Evolutionary conservation across 2,113 vertebrate genomes (phyloP).

Genomic region (Erythrocercus mccallii): DNA sequence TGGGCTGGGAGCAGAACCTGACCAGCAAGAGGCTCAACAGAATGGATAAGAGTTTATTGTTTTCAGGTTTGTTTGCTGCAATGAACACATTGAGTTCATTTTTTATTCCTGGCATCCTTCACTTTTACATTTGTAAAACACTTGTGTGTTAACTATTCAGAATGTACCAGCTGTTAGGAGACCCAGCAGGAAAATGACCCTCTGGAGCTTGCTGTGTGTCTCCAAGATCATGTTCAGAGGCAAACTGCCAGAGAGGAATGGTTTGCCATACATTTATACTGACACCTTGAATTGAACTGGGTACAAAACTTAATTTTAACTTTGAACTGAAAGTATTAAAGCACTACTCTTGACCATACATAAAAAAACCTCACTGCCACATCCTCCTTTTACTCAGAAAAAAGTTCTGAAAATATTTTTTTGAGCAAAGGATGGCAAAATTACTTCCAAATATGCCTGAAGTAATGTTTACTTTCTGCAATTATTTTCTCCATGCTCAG

Average conservation of each 20-base stretch:
- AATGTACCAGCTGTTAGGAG: constrained; percentile 23
- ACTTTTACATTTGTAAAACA: background rate
- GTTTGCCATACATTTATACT: background rate
- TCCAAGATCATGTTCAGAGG: background rate
- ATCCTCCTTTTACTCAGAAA: background rate
- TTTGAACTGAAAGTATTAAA: background rate
- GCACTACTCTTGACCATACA: background rate
- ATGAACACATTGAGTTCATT: background rate
- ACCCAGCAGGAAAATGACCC: background rate
- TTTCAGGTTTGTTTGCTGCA: background rate
- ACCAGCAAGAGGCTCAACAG: background rate
- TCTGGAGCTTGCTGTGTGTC: background rate
- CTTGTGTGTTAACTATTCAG: background rate
- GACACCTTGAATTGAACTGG: background rate
- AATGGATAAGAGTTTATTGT: background rate
- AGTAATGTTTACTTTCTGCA: background rate
- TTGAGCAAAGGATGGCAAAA: background rate
- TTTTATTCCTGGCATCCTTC: background rate
- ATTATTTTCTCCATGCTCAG: background rate
- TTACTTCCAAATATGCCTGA: background rate
- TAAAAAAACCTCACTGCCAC: background rate
- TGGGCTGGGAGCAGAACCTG: background rate
- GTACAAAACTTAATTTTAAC: background rate
- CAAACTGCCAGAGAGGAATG: background rate
- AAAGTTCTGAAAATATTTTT: background rate